Percentiles rank a stretch among this genome's conserved stretches.
These are phyloP conservation scores for Zonotrichia albicollis DNA, from an alignment of 2,797 vertebrate species.

Conservation along the genomic window DNA sequence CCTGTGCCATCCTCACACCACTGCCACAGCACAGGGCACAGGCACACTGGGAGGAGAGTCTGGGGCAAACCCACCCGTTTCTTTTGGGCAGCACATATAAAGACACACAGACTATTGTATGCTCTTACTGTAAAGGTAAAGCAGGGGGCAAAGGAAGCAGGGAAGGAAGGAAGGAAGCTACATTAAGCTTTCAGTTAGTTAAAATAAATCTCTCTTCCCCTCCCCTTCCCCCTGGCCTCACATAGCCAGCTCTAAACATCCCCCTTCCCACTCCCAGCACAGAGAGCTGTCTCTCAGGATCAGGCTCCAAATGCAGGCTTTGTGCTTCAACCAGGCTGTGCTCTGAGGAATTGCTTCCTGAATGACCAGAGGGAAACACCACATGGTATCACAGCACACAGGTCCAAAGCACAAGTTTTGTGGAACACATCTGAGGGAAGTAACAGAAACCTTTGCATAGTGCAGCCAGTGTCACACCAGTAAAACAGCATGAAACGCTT, in stretches of 20 bases:
- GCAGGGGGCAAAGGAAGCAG: constrained; percentile 10
- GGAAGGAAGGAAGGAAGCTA: constrained; percentile 50
- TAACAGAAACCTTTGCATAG: accelerated
- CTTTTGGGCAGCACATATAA: not conserved
- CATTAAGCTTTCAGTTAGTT: constrained; percentile 17
- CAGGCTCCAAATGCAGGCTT: not conserved
- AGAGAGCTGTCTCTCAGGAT: not conserved
- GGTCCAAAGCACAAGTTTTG: not conserved
- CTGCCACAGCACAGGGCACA: not conserved
- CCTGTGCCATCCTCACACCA: not conserved
- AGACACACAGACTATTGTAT: not conserved
- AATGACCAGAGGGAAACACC: accelerated
- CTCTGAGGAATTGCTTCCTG: not conserved
- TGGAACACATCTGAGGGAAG: not conserved
- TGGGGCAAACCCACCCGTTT: not conserved
- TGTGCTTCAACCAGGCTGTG: not conserved
- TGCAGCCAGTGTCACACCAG: accelerated
- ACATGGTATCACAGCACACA: accelerated
- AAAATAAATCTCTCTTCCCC: constrained; percentile 23
- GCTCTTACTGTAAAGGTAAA: constrained; percentile 7
- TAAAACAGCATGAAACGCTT: not conserved
- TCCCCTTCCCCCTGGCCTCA: not conserved
- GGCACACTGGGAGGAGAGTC: accelerated
- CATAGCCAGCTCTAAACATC: not conserved
- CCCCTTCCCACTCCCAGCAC: not conserved